Conservation (phyloP, 2,113 vertebrate species). For the Catharus bicknelli region DNA sequence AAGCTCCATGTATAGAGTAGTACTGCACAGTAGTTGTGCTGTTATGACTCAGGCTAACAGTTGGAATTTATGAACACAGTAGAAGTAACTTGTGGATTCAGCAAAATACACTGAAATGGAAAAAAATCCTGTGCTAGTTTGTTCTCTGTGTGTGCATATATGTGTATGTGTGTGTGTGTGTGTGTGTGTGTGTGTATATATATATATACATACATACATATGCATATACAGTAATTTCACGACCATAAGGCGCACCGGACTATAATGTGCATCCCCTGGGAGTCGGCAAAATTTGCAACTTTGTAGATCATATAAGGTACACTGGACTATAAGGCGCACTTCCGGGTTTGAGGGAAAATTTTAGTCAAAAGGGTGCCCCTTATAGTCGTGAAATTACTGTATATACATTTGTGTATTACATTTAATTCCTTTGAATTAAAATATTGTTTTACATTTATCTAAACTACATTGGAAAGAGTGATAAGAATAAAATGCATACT, state of each 20-base stretch:
- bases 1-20: background rate
- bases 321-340: too few species aligned
- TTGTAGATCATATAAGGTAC: too few species aligned
- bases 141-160: fast-evolving
- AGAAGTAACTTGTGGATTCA: background rate
- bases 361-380: too few species aligned
- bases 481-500: background rate
- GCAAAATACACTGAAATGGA: background rate
- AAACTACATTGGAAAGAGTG: background rate
- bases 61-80: background rate
- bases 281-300: too few species aligned
- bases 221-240: background rate
- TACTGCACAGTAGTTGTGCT: background rate
- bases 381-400: too few species aligned
- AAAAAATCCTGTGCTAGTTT: background rate
- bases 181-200: fast-evolving
- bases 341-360: too few species aligned
- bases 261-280: too few species aligned
- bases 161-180: fast-evolving
- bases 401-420: background rate
- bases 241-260: too few species aligned
- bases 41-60: background rate
- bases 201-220: background rate
- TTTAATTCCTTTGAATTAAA: background rate
- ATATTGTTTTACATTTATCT: background rate